Conservation (phyloP, 2,888 invertebrate species). For the Tachina lurida region DNA sequence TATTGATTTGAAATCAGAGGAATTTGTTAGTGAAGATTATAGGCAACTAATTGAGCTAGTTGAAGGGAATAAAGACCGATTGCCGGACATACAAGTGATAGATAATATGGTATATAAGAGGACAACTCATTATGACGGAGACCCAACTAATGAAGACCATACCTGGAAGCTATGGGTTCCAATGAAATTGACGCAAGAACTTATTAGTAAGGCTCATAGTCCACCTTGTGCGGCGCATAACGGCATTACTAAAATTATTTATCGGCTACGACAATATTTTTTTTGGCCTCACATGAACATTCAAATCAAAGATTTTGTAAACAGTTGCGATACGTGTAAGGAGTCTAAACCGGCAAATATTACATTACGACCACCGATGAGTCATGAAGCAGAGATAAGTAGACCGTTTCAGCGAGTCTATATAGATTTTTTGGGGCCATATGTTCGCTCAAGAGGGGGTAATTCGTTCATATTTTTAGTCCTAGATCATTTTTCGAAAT, state of each 20-base stretch:
- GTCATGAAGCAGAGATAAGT: not conserved
- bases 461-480: slow-evolving; percentile 10
- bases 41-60: not conserved
- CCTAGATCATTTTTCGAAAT: not conserved
- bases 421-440: slow-evolving; percentile 8
- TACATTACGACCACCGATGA: slow-evolving; percentile 1
- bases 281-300: slow-evolving; percentile 1
- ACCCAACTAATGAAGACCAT: not conserved
- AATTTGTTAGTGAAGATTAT: not conserved
- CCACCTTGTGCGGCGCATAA: not conserved
- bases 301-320: not conserved
- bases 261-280: not conserved
- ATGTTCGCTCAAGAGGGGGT: not conserved
- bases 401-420: slow-evolving; percentile 12
- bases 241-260: not conserved
- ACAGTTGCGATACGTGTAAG: no score
- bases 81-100: not conserved
- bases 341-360: not conserved
- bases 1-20: not conserved
- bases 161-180: not conserved
- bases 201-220: not conserved
- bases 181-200: not conserved
- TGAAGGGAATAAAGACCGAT: not conserved
- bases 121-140: not conserved
- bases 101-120: not conserved